Conservation (phyloP, 2,797 vertebrate species). For the Cyclura pinguis region DNA sequence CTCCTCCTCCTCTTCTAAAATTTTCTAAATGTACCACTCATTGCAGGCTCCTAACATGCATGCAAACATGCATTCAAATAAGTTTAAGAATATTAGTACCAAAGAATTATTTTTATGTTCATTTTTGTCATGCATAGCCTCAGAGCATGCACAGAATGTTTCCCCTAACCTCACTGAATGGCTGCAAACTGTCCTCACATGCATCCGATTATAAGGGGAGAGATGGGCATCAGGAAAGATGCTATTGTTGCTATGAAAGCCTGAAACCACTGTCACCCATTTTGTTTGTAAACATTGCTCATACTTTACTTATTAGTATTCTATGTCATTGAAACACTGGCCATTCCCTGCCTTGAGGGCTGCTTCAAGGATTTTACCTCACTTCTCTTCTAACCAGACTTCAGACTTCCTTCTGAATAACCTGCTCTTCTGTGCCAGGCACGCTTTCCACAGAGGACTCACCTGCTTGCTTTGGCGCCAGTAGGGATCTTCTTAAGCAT, state of each 20-base stretch:
- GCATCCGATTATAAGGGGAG: neutral
- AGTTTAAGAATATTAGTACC: neutral
- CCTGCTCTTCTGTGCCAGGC: neutral
- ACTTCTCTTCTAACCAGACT: neutral
- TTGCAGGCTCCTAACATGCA: neutral
- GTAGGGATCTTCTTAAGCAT: neutral
- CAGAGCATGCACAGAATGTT: neutral
- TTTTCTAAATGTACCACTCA: neutral
- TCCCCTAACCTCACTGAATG: neutral
- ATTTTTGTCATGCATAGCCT: neutral
- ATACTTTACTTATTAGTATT: neutral
- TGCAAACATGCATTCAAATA: too few relatives aligned
- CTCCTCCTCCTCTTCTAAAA: too few relatives aligned
- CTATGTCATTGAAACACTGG: neutral
- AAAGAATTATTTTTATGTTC: neutral
- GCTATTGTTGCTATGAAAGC: neutral
- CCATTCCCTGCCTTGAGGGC: neutral
- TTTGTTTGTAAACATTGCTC: constrained; percentile 1
- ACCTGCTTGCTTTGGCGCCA: neutral
- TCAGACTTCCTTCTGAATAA: neutral
- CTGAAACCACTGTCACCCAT: neutral
- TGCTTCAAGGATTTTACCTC: neutral
- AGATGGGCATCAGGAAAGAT: neutral
- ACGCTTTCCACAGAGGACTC: neutral
- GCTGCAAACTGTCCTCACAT: too few relatives aligned